phyloP scores from a whole-genome alignment of 2,797 vertebrate species.

The Spea hammondii region DNA sequence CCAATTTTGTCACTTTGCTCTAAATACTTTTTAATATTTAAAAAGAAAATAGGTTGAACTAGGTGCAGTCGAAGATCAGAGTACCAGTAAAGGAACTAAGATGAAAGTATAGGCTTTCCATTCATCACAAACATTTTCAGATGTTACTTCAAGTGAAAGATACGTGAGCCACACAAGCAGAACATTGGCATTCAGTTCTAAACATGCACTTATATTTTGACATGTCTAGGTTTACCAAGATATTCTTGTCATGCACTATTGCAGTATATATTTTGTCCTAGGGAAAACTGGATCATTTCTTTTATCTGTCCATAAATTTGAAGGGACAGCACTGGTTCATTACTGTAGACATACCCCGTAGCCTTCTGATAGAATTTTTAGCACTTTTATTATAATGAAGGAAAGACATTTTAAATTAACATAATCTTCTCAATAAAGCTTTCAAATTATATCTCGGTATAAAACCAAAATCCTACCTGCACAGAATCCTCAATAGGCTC shows the following conservation, averaged over 20 bases:
- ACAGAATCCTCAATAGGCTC: no score
- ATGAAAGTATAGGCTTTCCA: conserved; percentile 1
- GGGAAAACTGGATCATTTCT: no score
- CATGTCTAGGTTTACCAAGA: not conserved
- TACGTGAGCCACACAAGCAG: not conserved
- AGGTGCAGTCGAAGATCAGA: not conserved
- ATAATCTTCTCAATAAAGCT: no score
- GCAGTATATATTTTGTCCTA: not conserved
- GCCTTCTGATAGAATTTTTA: not conserved
- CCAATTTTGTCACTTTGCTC: no score
- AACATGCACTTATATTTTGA: not conserved
- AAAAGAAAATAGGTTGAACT: not conserved
- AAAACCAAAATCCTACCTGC: no score
- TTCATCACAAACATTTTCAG: not conserved
- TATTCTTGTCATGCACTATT: conserved; percentile 1
- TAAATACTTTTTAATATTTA: no score
- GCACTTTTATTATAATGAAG: no score
- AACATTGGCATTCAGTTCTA: not conserved
- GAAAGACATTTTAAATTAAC: no score
- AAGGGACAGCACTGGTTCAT: not conserved
- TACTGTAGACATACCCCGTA: not conserved
- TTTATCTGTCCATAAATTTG: not conserved
- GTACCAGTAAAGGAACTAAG: not conserved
- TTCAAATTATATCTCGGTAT: no score
- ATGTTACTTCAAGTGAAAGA: conserved; percentile 6